Evolutionary conservation across 2,797 vertebrate genomes (phyloP), one percentile per base, ranked within the genome.

Genomic region (Xenopus petersii): DNA sequence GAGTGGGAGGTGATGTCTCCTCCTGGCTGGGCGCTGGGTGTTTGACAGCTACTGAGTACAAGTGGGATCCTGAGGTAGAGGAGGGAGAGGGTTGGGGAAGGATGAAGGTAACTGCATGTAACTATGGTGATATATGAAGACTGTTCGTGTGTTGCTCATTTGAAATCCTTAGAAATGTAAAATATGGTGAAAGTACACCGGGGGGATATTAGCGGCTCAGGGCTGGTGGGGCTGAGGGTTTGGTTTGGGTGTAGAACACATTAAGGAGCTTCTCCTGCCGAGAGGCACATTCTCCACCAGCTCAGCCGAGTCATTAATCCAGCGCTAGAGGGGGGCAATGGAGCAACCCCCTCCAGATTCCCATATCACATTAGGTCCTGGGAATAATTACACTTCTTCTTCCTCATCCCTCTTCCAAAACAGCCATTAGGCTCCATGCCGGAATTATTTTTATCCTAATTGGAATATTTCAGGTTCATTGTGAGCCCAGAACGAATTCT

Each of bases 121-220:
- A 64, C 74, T 67, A 75, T 70, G 67, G 67, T 36, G 33, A 64
- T 75, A 59, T 30, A 75, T 75, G 47, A 75, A 56, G 60, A 64
- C 12, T 55, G 13, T 30, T 49, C 24, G 12, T 48, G 56, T 33
- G 51, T 54, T 63, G 67, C 61, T 64, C 49, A 64, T 75, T 69
- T 75, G 10, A 48, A 59, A 70, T 64, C 61, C 54, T 70, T 42
- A 42, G 47, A 63, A 63, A 69, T 46, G 73, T 75, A 68, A 17
- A 59, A 70, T 48, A 42, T 42, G 5, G 5, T 42, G 36, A 42
- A 42, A 26, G 24, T 60, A 36, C 74, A 49, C 24, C 30, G 5
- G 36, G 48, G 74, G 69, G 67, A 65, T 56, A 65, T 65, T 36
- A 65, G 15, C 9, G 46, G 36, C n/a, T 24, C 58, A 12, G 9